Conservation (phyloP, 2,113 vertebrate species). For the Todiramphus chloris region DNA sequence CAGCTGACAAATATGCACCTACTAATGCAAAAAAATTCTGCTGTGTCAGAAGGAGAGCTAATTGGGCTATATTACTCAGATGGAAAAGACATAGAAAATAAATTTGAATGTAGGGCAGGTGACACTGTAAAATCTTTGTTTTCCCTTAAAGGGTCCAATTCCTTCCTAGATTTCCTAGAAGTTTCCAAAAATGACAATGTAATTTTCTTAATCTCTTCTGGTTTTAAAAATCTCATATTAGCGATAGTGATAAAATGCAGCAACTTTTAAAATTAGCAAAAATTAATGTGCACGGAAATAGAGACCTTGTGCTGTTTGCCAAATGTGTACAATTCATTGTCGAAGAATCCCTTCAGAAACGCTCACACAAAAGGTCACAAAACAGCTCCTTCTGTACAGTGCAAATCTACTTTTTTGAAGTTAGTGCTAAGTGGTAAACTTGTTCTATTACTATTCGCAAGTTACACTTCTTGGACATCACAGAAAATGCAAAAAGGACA, state of each 20-base stretch:
- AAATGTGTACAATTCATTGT: fast-evolving
- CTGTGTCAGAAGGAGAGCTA: background rate
- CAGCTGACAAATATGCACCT: background rate
- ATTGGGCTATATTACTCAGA: background rate
- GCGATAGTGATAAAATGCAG: background rate
- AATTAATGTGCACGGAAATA: fast-evolving
- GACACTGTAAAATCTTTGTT: fast-evolving
- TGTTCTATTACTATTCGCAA: background rate
- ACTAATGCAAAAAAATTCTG: background rate
- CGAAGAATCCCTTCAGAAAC: background rate
- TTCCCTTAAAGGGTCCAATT: background rate
- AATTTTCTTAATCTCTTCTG: background rate
- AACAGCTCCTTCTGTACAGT: background rate
- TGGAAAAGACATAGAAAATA: background rate
- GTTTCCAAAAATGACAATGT: background rate
- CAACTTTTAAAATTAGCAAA: background rate
- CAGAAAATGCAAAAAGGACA: background rate
- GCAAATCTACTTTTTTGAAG: background rate
- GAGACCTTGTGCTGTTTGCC: background rate
- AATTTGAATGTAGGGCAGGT: background rate
- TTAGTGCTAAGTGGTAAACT: background rate
- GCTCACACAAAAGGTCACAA: background rate
- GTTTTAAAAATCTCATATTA: background rate
- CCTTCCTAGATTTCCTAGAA: background rate
- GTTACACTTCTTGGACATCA: background rate